Evolutionary conservation across 1,140 invertebrate species (phyloP).

Genomic region (Apis cerana): DNA sequence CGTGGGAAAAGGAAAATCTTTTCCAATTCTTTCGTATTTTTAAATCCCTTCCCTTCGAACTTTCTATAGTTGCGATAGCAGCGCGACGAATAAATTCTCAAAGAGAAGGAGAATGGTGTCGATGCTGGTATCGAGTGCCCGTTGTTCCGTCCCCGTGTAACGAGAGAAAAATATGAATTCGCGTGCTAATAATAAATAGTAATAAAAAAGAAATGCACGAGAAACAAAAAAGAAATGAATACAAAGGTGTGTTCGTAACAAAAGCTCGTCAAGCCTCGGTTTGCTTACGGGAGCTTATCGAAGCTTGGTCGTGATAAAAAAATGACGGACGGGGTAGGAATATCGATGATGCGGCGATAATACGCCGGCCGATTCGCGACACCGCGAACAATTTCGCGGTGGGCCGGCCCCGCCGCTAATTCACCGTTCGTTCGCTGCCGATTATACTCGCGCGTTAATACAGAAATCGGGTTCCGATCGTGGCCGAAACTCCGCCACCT

Average conservation of each 20-base stretch:
- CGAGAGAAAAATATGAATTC: no score
- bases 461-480: conserved; percentile 44
- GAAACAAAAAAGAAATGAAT: no score
- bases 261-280: neutral
- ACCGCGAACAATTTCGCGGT: conserved; percentile 48
- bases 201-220: no score
- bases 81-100: no score
- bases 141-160: no score
- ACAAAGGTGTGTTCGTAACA: neutral
- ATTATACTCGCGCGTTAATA: conserved; percentile 36
- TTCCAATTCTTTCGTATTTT: no score
- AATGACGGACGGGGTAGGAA: neutral
- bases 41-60: no score
- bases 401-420: conserved; percentile 29
- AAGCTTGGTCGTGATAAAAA: conserved; percentile 32
- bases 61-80: no score
- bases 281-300: conserved; percentile 4
- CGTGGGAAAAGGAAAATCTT: no score
- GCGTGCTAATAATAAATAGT: no score
- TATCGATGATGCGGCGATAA: conserved; percentile 48
- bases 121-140: no score
- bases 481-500: neutral
- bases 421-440: conserved; percentile 35
- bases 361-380: conserved; percentile 35
- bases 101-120: no score